Base-by-base conservation (phyloP, 2,113 vertebrate species). In the Plestiodon gilberti region DNA sequence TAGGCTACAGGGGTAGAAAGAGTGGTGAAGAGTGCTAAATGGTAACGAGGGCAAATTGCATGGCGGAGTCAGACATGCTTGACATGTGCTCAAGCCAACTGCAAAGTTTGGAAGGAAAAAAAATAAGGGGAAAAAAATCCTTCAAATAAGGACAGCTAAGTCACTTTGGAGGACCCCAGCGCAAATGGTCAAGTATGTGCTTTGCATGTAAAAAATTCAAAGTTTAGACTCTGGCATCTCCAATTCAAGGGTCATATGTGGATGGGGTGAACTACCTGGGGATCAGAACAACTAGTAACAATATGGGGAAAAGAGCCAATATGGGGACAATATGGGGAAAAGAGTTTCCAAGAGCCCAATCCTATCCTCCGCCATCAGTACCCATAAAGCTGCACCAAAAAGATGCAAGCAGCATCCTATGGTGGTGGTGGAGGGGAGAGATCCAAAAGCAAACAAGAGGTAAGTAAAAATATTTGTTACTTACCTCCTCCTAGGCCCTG, bases 1-100 rank as follows among this genome's bases (percentile, higher is more conserved):
- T 87, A 91, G 87, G 89, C 83, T 89, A 89, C 87, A 87, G 81
- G 89, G 82, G 75, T 77, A 81, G 65, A 82, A 88, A 78, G 67
- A 79, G 62, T 67, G 52, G 62, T 55, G 61, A 43, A 78, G 43
- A 86, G 55, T 38, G 28, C 20, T 0, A 20, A 33, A 30, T 0
- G 9, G 3, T 52, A 18, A 85, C 8, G 5, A 15, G 70, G 6
- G 17, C 76, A 35, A 85, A 17, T 83, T 71, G 69, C 77, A 10
- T 0, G 74, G 65, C 35, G 69, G 65, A 85, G 64, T 30, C 43
- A 33, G 0, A 14, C 8, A 30, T 33, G 69, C 9, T 4, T 43
- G 76, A 33, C 20, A 38, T 4, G 4, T 38, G 33, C 61, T 11
- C 62, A 22, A 6, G 1, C 22, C 15, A 74, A 2, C 70, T 78